Conservation (phyloP, 2,888 invertebrate species). For the Empis livida region DNA sequence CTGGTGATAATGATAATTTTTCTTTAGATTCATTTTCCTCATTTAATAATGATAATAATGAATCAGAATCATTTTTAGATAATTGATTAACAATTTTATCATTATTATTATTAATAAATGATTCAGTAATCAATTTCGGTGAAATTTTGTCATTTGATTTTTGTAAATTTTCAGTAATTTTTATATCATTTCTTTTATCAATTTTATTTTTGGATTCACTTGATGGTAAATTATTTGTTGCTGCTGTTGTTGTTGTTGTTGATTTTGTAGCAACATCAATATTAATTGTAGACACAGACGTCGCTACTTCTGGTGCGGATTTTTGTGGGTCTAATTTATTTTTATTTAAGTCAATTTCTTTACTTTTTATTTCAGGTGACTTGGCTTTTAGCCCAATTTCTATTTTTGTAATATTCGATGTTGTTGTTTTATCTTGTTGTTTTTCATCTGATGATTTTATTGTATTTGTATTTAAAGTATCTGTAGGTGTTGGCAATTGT, state of each 20-base stretch:
- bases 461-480: slow-evolving; percentile 13
- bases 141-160: no score
- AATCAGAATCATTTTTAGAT: no score
- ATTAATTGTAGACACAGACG: not conserved
- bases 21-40: slow-evolving; percentile 10
- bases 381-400: slow-evolving; percentile 31
- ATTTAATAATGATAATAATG: not conserved
- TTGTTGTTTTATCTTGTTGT: slow-evolving; percentile 10
- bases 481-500: slow-evolving; percentile 11
- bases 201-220: not conserved
- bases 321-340: not conserved
- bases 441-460: slow-evolving; percentile 6
- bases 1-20: slow-evolving; percentile 11
- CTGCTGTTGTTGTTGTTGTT: not conserved
- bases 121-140: not conserved
- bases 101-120: not conserved
- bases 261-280: slow-evolving; percentile 1
- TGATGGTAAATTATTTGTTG: not conserved
- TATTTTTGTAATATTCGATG: slow-evolving; percentile 28
- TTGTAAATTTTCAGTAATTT: not conserved
- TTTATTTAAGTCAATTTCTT: slow-evolving; percentile 12
- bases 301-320: not conserved
- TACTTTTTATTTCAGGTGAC: slow-evolving; percentile 27
- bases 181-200: not conserved
- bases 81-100: no score